phyloP scores from a whole-genome alignment of 2,888 invertebrate genomes.

The Sinelater perroti region DNA sequence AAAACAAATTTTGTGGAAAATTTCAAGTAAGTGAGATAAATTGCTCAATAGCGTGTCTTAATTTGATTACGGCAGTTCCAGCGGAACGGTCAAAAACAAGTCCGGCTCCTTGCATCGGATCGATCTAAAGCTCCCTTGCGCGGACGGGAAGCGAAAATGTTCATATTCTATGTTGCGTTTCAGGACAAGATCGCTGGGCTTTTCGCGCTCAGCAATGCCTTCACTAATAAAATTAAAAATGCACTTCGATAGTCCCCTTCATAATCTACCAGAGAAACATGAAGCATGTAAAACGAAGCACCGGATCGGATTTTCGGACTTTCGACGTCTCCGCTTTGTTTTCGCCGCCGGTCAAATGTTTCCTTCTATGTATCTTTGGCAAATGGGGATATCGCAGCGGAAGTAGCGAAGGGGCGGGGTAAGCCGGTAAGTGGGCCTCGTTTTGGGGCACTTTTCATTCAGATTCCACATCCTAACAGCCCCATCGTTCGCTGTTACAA shows the following conservation, averaged over 20 bases:
- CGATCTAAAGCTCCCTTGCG: constrained; percentile 26
- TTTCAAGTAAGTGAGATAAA: constrained; percentile 51
- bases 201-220: constrained; percentile 19
- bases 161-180: constrained; percentile 18
- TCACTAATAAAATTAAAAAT: constrained; percentile 23
- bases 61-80: constrained; percentile 53
- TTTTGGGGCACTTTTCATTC: constrained; percentile 57
- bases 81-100: constrained; percentile 41
- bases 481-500: constrained; percentile 57
- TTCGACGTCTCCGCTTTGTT: constrained; percentile 13
- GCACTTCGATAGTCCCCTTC: not conserved
- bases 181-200: constrained; percentile 7
- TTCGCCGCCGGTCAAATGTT: constrained; percentile 37
- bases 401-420: constrained; percentile 49
- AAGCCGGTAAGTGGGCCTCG: constrained; percentile 55
- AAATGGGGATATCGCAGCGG: constrained; percentile 49
- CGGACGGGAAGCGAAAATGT: constrained; percentile 17
- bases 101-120: constrained; percentile 26
- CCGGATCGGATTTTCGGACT: no score
- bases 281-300: constrained; percentile 14
- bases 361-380: constrained; percentile 39
- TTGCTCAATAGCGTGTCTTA: constrained; percentile 53
- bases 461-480: constrained; percentile 56
- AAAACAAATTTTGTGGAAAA: constrained; percentile 36
- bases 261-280: no score